Evolutionary conservation across 2,888 invertebrate species (phyloP).

Genomic region (Baccha elongata): DNA sequence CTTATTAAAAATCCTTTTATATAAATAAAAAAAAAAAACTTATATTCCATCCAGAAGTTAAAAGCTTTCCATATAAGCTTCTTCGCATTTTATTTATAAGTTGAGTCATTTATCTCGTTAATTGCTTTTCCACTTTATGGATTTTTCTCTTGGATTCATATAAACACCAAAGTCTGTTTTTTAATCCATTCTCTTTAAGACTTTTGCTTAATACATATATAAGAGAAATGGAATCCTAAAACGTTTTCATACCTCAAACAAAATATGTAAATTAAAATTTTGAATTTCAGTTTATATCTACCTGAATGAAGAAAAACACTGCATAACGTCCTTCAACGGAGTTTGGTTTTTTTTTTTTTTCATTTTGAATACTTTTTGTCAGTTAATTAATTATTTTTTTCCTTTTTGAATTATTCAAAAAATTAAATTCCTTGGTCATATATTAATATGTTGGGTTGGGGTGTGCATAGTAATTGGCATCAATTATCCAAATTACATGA

Average conservation of each 20-base stretch:
- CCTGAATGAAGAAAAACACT: background rate
- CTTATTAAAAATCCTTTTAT: background rate
- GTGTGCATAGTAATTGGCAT: slow-evolving; percentile 36
- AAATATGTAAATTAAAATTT: slow-evolving; percentile 7
- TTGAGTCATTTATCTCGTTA: slow-evolving; percentile 43
- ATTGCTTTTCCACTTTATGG: slow-evolving; percentile 51
- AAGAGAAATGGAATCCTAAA: slow-evolving; percentile 13
- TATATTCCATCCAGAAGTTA: slow-evolving; percentile 4
- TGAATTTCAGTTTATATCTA: background rate
- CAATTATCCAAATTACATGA: slow-evolving; percentile 60
- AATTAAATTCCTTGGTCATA: background rate
- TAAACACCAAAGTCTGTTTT: background rate
- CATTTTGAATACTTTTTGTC: background rate
- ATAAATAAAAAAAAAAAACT: slow-evolving; percentile 4
- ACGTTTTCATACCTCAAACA: slow-evolving; percentile 4
- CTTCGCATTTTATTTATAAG: slow-evolving; percentile 26
- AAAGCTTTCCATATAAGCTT: slow-evolving; percentile 30
- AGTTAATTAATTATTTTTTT: background rate
- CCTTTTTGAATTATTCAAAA: background rate
- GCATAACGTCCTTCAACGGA: background rate
- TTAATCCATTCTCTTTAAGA: background rate
- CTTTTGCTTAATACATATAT: background rate
- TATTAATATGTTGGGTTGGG: background rate
- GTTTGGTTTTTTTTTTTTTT: background rate
- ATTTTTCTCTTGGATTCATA: background rate